Conservation (phyloP, 2,797 vertebrate species). For the Glossophaga mutica region DNA sequence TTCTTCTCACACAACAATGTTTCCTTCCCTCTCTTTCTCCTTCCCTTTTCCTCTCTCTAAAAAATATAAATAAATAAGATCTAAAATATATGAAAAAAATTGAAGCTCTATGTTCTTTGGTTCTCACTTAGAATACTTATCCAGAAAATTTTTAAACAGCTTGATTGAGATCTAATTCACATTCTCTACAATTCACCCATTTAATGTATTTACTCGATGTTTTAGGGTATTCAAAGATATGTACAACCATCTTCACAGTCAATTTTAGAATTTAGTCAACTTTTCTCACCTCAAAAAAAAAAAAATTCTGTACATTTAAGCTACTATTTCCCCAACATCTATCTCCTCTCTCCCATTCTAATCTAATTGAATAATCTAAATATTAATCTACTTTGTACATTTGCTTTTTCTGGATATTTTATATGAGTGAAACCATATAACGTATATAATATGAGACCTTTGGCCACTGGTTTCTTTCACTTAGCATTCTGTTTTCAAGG, state of each 20-base stretch:
- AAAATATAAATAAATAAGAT: no score
- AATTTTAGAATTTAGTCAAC: not conserved
- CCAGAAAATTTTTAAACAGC: not conserved
- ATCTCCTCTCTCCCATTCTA: not conserved
- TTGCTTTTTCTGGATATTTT: not conserved
- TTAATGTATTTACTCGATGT: not conserved
- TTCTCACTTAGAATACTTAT: not conserved
- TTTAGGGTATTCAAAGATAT: not conserved
- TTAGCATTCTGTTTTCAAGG: not conserved
- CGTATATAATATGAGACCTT: not conserved
- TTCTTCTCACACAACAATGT: no score
- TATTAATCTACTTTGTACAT: not conserved
- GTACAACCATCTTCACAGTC: not conserved
- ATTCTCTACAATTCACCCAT: not conserved
- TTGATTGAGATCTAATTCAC: not conserved
- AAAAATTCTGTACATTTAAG: not conserved
- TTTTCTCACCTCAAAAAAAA: not conserved
- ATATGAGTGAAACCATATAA: not conserved
- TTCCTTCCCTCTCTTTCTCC: no score
- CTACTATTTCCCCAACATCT: not conserved
- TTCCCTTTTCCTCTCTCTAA: no score
- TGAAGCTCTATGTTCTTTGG: not conserved
- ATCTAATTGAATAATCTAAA: not conserved
- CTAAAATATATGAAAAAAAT: not conserved
- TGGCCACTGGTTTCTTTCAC: not conserved